Percentiles rank a stretch among this genome's conserved stretches.
phyloP scores from a whole-genome alignment of 2,113 vertebrate genomes.

The Natator depressus region DNA sequence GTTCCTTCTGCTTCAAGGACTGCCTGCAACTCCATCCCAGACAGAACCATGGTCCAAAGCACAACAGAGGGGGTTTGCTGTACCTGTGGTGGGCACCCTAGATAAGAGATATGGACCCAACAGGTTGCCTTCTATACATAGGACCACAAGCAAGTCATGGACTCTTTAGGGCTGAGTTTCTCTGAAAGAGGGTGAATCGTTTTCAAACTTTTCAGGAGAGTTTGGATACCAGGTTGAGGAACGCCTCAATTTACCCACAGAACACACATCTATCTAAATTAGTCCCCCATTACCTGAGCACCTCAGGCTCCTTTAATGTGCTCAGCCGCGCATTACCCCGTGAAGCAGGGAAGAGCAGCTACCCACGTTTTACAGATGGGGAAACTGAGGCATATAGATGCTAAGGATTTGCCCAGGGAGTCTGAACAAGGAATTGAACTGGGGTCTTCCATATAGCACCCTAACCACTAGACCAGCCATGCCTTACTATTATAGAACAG shows the following conservation, averaged over 20 bases:
- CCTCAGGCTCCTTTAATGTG: background rate
- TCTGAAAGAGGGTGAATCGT: background rate
- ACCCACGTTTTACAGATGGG: background rate
- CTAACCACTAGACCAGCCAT: background rate
- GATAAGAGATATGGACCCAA: background rate
- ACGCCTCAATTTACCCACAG: background rate
- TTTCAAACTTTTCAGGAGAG: background rate
- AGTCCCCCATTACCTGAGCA: background rate
- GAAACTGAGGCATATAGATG: background rate
- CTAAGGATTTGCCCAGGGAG: background rate
- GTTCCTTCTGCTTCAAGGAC: background rate
- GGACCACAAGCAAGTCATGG: background rate
- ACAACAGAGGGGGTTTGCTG: background rate
- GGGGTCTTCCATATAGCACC: background rate
- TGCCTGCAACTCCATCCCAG: background rate
- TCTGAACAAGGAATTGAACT: background rate
- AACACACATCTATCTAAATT: background rate
- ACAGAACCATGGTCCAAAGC: background rate
- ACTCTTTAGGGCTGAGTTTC: background rate
- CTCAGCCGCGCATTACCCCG: background rate
- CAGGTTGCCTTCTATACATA: background rate
- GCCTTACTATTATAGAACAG: background rate
- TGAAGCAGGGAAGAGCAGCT: background rate
- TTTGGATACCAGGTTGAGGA: background rate
- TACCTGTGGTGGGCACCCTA: background rate